Evolutionary conservation across 2,797 vertebrate species (phyloP).

Genomic region (Parauchenoglanis punctatus): DNA sequence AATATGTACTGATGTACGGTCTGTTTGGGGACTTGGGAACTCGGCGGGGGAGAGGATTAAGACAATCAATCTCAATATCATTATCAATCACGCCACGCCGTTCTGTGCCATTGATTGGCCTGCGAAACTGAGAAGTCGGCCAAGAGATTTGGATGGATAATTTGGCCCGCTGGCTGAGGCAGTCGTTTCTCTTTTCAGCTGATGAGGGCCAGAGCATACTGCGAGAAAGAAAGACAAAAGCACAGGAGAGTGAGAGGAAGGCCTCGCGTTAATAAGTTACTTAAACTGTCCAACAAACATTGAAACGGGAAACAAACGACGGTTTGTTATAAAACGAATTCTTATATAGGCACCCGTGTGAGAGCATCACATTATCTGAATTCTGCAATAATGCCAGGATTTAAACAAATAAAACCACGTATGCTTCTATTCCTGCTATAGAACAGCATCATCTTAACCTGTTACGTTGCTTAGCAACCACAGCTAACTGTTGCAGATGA

Average conservation of each 20-base stretch:
- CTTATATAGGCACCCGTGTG: neutral
- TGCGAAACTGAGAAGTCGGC: conserved; percentile 82
- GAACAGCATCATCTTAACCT: neutral
- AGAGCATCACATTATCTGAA: neutral
- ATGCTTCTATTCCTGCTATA: neutral
- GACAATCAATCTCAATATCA: conserved; percentile 89
- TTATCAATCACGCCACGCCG: conserved; percentile 84
- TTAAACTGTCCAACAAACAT: neutral
- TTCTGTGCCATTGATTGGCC: conserved; percentile 79
- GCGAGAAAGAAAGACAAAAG: conserved; percentile 14
- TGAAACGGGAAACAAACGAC: neutral
- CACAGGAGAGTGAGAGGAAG: neutral
- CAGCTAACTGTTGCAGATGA: neutral
- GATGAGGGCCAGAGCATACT: conserved; percentile 59
- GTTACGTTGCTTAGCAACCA: conserved; percentile 10
- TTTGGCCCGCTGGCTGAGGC: conserved; percentile 76
- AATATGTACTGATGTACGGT: conserved; percentile 78
- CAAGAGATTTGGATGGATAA: conserved; percentile 85
- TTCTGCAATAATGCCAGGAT: neutral
- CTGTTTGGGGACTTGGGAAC: conserved; percentile 84
- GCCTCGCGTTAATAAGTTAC: neutral
- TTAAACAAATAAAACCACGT: too few species aligned
- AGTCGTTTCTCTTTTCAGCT: conserved; percentile 46
- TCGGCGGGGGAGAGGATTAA: conserved; percentile 80
- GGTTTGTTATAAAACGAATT: neutral